These are phyloP conservation scores for Drosophila lini DNA, from an alignment of 1,140 invertebrate species.

Conservation along the genomic window DNA sequence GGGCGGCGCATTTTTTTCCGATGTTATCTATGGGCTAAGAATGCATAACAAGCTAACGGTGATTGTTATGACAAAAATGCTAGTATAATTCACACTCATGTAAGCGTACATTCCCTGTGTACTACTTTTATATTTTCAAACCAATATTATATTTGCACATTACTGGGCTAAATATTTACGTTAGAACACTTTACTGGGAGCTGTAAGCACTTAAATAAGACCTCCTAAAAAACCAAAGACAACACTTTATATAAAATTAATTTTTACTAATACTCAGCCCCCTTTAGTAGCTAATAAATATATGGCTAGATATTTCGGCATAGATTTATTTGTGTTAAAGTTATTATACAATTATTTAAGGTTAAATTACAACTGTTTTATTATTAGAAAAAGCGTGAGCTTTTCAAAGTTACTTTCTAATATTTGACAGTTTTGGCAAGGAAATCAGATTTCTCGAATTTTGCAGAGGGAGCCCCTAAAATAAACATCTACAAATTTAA, in stretches of 20 bases:
- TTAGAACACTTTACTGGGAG: not conserved
- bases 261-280: not conserved
- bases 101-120: not conserved
- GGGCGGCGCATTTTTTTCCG: slow-evolving; percentile 37
- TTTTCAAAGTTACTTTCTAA: not conserved
- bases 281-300: not conserved
- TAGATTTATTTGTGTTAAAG: not conserved
- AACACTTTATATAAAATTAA: not conserved
- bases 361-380: not conserved
- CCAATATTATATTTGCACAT: not conserved
- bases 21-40: slow-evolving; percentile 39
- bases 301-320: not conserved
- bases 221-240: not conserved
- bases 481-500: not conserved
- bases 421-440: not conserved
- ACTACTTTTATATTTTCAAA: not conserved
- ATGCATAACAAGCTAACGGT: not conserved
- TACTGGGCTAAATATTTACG: not conserved
- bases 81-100: not conserved
- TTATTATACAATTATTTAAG: not conserved
- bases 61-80: not conserved
- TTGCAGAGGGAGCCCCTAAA: not conserved
- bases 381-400: not conserved
- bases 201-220: not conserved
- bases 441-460: not conserved